Evolutionary conservation across 2,888 invertebrate genomes (phyloP).

Genomic region (Apantesis nais): DNA sequence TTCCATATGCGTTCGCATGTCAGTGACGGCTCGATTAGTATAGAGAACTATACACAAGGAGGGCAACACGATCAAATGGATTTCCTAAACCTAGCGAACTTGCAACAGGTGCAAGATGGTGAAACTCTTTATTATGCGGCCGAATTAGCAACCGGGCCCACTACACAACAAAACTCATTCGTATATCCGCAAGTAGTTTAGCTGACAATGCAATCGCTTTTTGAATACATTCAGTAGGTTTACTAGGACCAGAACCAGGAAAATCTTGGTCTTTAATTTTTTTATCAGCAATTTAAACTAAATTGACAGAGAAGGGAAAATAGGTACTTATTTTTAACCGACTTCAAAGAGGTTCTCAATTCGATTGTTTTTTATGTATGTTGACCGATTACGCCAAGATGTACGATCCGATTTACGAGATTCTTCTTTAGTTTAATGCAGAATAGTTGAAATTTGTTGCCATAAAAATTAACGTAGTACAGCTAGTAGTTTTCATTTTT

Average conservation of each 20-base stretch:
- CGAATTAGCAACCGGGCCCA: conserved; percentile 55
- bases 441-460: too few species aligned
- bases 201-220: conserved; percentile 40
- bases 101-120: conserved; percentile 72
- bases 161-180: conserved; percentile 42
- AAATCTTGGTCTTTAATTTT: not conserved
- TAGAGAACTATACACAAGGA: conserved; percentile 61
- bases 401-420: too few species aligned
- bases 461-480: too few species aligned
- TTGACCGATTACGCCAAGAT: too few species aligned
- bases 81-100: conserved; percentile 68
- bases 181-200: conserved; percentile 43
- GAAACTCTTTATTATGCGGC: conserved; percentile 77
- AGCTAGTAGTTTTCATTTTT: too few species aligned
- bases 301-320: not conserved
- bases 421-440: too few species aligned
- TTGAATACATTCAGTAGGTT: not conserved
- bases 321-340: too few species aligned
- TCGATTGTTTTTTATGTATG: too few species aligned
- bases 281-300: not conserved
- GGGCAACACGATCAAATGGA: conserved; percentile 61
- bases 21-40: conserved; percentile 54
- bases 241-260: not conserved
- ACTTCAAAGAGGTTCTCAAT: too few species aligned
- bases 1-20: conserved; percentile 79